phyloP scores from a whole-genome alignment of 64 coral and sea anemone genomes.

The Orbicella faveolata region DNA sequence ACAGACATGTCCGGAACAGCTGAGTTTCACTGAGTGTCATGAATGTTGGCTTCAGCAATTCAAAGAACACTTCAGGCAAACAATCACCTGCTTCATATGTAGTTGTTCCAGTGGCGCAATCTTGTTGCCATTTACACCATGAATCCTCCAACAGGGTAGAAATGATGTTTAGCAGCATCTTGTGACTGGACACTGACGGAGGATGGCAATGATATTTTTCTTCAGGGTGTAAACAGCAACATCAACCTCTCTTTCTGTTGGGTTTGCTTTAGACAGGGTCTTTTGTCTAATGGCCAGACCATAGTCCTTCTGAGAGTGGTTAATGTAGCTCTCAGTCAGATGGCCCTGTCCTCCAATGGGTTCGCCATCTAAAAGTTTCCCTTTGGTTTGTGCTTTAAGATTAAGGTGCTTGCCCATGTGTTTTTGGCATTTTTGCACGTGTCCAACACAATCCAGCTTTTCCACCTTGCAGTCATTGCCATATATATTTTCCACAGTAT shows the following conservation, averaged over 20 bases:
- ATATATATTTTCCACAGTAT: constrained; percentile 14
- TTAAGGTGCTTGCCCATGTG: constrained; percentile 10
- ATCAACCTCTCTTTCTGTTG: constrained; percentile 23
- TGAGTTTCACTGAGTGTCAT: constrained; percentile 41
- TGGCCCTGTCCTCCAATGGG: neutral
- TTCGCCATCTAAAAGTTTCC: neutral
- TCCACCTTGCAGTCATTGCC: constrained; percentile 35
- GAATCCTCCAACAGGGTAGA: neutral
- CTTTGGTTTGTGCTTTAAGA: neutral
- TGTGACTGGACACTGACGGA: neutral
- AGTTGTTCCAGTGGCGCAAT: neutral
- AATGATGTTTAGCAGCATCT: neutral
- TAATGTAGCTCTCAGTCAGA: neutral
- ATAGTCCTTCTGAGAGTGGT: neutral
- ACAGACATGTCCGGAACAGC: neutral
- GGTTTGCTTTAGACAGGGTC: neutral
- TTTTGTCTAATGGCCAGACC: neutral
- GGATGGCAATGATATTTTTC: neutral
- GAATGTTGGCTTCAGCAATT: constrained; percentile 22
- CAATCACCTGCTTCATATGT: constrained; percentile 18
- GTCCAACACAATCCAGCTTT: constrained; percentile 70
- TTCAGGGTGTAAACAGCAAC: neutral
- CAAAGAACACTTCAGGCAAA: constrained; percentile 58
- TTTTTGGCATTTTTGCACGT: constrained; percentile 25
- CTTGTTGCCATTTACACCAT: constrained; percentile 4